Percentiles rank a stretch among this genome's conserved stretches.
Evolutionary conservation across 2,797 vertebrate genomes (phyloP).

Genomic region (Eulemur mongoz): DNA sequence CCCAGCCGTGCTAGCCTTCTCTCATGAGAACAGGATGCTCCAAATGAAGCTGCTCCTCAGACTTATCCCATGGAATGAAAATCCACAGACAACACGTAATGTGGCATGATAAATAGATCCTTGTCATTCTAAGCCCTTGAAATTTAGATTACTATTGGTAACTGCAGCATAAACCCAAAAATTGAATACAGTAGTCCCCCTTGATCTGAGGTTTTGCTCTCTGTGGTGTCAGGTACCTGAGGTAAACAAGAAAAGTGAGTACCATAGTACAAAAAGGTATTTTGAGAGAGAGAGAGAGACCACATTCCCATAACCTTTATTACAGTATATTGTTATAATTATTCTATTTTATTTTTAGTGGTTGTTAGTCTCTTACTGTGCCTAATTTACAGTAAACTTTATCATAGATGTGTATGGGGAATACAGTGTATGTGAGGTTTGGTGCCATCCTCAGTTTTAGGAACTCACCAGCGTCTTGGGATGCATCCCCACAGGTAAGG

Average conservation of each 20-base stretch:
- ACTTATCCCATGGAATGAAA: not conserved
- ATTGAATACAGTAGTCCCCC: not conserved
- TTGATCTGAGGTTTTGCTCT: not conserved
- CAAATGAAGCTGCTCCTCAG: not conserved
- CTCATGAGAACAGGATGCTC: not conserved
- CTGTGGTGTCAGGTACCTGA: not conserved
- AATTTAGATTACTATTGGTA: not conserved
- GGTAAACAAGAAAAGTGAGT: not conserved
- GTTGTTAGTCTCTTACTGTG: not conserved
- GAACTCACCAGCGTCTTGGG: not conserved
- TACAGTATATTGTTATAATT: not conserved
- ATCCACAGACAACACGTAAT: not conserved
- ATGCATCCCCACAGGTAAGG: fast-evolving
- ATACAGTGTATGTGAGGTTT: not conserved
- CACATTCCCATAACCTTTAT: not conserved
- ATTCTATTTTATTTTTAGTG: not conserved
- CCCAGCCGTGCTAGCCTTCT: not conserved
- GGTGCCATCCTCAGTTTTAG: not conserved
- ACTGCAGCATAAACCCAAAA: not conserved
- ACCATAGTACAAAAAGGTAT: not conserved
- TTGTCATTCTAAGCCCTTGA: not conserved
- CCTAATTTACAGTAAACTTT: not conserved
- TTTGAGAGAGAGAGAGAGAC: not conserved
- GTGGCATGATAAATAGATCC: not conserved
- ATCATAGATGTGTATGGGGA: not conserved